Base-by-base conservation (phyloP, 2,888 invertebrate genomes). In the Parnassius glacialis region DNA sequence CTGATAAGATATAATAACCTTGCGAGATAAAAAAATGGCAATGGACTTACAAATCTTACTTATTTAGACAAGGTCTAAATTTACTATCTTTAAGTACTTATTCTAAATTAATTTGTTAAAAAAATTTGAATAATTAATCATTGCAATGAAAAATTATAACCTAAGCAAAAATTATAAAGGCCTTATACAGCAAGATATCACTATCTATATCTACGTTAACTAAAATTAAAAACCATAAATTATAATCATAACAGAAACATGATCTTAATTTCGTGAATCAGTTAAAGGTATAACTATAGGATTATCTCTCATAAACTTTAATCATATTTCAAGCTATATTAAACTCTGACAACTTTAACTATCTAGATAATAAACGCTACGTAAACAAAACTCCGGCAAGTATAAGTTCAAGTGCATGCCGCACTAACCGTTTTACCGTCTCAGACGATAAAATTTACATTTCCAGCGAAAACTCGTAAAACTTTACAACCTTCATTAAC, bases 401-500 rank as follows among this genome's bases (percentile, higher is more conserved):
- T 61, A 64, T 70, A 78, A 79, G 79, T 79, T 80, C 79, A 81
- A 79, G 79, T 73, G 71, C 77, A 70, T 64, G 65, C 64, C 64
- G 71, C 63, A 72, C 66, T 67, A 70, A 74, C 75, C 68, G 66
- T 74, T 73, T 62, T 62, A 67, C 65, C 67, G 63, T 65, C 52
- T 44, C 63, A 48, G 68, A 70, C 78, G 73, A 79, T 87, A 83
- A 85, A 86, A 84, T 79, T 78, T 72, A 84, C 78, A 80, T 83
- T 85, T 84, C 81, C 72, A 83, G 75, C 72, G 74, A 79, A 82
- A 81, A 77, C 74, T 71, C 82, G 75, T 87, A 79, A 85, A 87
- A 81, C 68, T 70, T 85, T 84, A 87, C 77, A 74, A 68, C 70
- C 67, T 67, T 65, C 72, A 72, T 80, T 79, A 80, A 79, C 73